phyloP scores from a whole-genome alignment of 2,797 vertebrate species.

The Miichthys miiuy region DNA sequence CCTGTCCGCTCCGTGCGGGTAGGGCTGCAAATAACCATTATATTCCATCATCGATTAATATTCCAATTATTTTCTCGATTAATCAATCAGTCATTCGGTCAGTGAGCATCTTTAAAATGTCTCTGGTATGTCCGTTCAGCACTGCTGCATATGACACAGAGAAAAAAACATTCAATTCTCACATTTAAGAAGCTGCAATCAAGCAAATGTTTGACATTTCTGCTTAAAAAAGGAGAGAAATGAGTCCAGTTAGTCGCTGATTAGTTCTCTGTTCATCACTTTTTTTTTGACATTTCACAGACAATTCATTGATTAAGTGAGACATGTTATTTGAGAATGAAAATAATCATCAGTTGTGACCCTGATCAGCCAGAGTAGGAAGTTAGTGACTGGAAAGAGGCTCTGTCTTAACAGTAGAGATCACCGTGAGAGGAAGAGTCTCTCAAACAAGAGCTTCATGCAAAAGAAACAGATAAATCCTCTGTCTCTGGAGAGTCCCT shows the following conservation, averaged over 20 bases:
- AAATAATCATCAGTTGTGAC: background rate
- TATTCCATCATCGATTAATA: background rate
- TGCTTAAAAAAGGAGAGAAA: background rate
- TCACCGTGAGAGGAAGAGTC: background rate
- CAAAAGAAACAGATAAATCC: background rate
- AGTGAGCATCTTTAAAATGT: background rate
- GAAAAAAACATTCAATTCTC: background rate
- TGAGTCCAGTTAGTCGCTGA: background rate
- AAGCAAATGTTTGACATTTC: background rate
- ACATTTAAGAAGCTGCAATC: background rate
- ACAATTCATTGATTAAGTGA: background rate
- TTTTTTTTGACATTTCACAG: background rate
- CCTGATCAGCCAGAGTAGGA: constrained; percentile 3
- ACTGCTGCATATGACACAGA: background rate
- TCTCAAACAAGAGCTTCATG: constrained; percentile 2
- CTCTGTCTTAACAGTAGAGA: constrained; percentile 21
- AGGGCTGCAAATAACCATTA: background rate
- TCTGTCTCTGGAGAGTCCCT: constrained; percentile 8
- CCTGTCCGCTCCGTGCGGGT: background rate
- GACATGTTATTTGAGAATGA: background rate
- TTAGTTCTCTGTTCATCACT: background rate
- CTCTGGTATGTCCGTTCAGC: background rate
- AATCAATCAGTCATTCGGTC: background rate
- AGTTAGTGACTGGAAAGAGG: constrained; percentile 27
- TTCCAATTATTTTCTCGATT: background rate